Evolutionary conservation across 2,113 vertebrate genomes (phyloP).

Genomic region (Neopipo cinnamomea): DNA sequence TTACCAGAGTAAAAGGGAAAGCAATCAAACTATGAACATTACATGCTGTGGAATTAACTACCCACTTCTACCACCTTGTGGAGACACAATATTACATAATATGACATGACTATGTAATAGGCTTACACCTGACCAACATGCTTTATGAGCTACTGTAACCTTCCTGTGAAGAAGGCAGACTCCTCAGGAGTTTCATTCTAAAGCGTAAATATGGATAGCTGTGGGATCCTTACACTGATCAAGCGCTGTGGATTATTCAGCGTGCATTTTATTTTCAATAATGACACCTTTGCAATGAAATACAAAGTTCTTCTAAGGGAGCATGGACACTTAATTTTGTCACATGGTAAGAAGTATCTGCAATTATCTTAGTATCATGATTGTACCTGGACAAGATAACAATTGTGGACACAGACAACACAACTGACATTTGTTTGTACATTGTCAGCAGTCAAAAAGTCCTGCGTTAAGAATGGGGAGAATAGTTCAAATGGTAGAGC

Average conservation of each 20-base stretch:
- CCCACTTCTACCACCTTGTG: constrained; percentile 65
- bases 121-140: neutral
- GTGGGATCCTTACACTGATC: neutral
- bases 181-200: neutral
- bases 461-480: neutral
- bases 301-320: neutral
- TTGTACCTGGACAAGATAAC: neutral
- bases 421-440: neutral
- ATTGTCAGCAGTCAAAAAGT: neutral
- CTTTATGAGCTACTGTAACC: neutral
- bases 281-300: neutral
- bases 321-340: neutral
- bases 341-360: neutral
- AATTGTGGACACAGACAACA: neutral
- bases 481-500: constrained; percentile 72
- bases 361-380: neutral
- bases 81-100: constrained; percentile 19
- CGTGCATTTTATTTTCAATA: neutral
- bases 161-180: neutral
- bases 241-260: neutral
- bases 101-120: neutral
- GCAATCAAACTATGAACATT: neutral
- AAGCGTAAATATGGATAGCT: neutral
- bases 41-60: constrained; percentile 42
- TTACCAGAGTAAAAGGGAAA: neutral